These are phyloP conservation scores for Epinotia brunnichana DNA, from an alignment of 2,888 invertebrate genomes.

Conservation along the genomic window DNA sequence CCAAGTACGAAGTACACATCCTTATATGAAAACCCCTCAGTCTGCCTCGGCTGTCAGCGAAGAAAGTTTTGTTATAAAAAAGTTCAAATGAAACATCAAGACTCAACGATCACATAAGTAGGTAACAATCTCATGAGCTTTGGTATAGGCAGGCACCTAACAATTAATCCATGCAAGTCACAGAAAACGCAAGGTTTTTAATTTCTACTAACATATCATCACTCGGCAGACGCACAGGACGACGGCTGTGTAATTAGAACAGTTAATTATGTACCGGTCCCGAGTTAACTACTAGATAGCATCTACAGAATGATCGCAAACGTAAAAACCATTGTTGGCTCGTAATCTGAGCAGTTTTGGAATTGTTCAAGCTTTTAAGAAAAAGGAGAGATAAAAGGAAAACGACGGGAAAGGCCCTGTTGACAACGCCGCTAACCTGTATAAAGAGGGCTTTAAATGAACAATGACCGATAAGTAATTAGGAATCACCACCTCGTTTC, in stretches of 20 bases:
- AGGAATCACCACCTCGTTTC: conserved; percentile 57
- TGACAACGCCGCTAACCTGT: conserved; percentile 31
- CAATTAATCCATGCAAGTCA: conserved; percentile 2
- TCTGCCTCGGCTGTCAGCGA: not conserved
- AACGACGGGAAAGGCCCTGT: conserved; percentile 10
- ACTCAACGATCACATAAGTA: not conserved
- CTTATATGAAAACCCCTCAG: not conserved
- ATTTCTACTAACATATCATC: conserved; percentile 15
- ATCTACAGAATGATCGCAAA: conserved; percentile 16
- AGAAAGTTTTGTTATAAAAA: not conserved
- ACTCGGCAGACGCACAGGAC: not conserved
- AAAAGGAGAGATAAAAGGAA: conserved; percentile 34
- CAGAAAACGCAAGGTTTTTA: not conserved
- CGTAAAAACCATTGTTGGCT: conserved; percentile 36
- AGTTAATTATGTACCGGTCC: conserved; percentile 5
- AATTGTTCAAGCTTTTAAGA: conserved; percentile 30
- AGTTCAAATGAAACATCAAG: not conserved
- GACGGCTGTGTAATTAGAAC: conserved; percentile 8
- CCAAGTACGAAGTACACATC: too few species aligned
- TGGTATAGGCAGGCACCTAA: not conserved
- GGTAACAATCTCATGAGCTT: not conserved
- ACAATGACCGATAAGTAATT: conserved; percentile 44
- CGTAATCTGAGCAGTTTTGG: conserved; percentile 26
- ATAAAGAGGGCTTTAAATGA: conserved; percentile 36
- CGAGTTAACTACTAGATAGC: conserved; percentile 22